Percentiles rank a stretch among this genome's conserved stretches.
Evolutionary conservation across 2,888 invertebrate species (phyloP).

Genomic region (Alcis repandata): DNA sequence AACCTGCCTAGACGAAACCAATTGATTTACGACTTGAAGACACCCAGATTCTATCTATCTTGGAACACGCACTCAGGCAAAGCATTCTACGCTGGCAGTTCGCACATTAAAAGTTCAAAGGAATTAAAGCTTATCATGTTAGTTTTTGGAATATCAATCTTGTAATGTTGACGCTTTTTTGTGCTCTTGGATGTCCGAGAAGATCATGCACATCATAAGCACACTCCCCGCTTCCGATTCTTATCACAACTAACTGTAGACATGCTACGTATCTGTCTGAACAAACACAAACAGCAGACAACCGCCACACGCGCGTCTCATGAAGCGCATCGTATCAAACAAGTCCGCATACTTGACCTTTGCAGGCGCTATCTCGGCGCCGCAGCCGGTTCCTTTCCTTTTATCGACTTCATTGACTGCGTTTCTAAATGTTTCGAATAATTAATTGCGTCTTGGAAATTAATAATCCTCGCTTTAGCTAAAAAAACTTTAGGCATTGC

Average conservation of each 20-base stretch:
- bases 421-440: conserved; percentile 9
- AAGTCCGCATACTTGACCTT: conserved; percentile 27
- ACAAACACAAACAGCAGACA: background rate
- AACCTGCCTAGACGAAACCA: too few species aligned
- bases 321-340: conserved; percentile 15
- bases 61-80: too few species aligned
- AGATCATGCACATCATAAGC: too few species aligned
- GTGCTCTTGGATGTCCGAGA: too few species aligned
- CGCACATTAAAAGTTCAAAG: too few species aligned
- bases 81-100: too few species aligned
- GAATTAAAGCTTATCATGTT: too few species aligned
- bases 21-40: too few species aligned
- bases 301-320: background rate
- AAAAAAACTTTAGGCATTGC: background rate
- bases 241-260: background rate
- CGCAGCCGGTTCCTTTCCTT: conserved; percentile 9
- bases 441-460: background rate
- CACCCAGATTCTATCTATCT: too few species aligned
- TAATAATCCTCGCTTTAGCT: background rate
- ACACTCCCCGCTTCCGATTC: too few species aligned
- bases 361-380: conserved; percentile 22
- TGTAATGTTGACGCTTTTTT: too few species aligned
- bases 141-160: too few species aligned
- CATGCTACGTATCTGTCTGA: background rate
- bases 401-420: conserved; percentile 2